phyloP scores from a whole-genome alignment of 1,140 invertebrate species.

The Drosophila insularis region DNA sequence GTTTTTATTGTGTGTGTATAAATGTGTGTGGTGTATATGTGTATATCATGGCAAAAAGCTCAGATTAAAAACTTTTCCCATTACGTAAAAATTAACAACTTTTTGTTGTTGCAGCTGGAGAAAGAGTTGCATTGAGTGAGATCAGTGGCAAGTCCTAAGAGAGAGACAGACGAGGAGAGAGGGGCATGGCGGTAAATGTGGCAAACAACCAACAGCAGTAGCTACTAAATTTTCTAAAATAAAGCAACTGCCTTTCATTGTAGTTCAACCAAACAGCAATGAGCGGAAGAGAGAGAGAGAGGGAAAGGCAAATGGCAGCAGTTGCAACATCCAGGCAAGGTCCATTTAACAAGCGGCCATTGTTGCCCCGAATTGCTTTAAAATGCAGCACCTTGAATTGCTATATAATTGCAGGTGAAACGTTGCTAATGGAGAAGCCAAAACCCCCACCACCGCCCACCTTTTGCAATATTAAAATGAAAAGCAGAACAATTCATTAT shows the following conservation, averaged over 20 bases:
- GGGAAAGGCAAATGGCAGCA: background rate
- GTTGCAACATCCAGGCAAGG: slow-evolving; percentile 21
- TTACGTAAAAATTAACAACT: slow-evolving; percentile 77
- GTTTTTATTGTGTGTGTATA: slow-evolving; percentile 54
- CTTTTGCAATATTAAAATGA: background rate
- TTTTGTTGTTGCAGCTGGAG: slow-evolving; percentile 39
- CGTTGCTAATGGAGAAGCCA: background rate
- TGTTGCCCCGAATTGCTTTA: slow-evolving; percentile 33
- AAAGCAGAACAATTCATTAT: background rate
- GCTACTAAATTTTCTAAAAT: slow-evolving; percentile 67
- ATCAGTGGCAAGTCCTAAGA: slow-evolving; percentile 5
- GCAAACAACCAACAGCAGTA: slow-evolving; percentile 35
- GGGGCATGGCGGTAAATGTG: slow-evolving; percentile 27
- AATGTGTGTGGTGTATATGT: slow-evolving; percentile 23
- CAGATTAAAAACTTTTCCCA: slow-evolving; percentile 78
- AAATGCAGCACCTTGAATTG: slow-evolving; percentile 22
- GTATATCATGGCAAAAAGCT: slow-evolving; percentile 28
- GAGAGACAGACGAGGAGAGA: slow-evolving; percentile 15
- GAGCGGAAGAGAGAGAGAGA: no score
- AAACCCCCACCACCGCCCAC: background rate
- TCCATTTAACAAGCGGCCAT: slow-evolving; percentile 53
- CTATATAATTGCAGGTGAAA: slow-evolving; percentile 5
- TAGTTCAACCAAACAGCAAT: background rate
- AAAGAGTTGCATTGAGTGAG: slow-evolving; percentile 20
- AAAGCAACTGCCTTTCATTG: slow-evolving; percentile 38